Evolutionary conservation across 2,113 vertebrate genomes (phyloP).

Genomic region (Candoia aspera): DNA sequence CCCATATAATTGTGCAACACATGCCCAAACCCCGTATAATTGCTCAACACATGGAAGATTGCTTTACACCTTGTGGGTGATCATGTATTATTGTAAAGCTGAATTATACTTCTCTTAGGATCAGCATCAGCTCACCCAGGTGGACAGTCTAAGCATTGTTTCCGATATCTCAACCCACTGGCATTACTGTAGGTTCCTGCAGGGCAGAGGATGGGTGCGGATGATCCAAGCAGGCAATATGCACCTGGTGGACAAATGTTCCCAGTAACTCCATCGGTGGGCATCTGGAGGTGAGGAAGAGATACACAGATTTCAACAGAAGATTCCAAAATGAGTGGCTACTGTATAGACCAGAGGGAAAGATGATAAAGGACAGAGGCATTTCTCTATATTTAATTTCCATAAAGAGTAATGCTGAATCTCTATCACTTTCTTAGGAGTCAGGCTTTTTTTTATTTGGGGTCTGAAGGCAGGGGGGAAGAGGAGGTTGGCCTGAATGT

Average conservation of each 20-base stretch:
- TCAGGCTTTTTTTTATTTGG: not conserved
- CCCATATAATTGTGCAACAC: not conserved
- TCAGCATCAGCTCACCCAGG: conserved; percentile 75
- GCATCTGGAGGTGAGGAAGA: conserved; percentile 67
- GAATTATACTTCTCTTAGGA: fast-evolving
- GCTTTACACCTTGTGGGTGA: not conserved
- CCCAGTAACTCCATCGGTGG: conserved; percentile 78
- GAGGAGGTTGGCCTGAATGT: not conserved
- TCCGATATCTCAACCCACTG: conserved; percentile 71
- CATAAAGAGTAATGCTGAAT: not conserved
- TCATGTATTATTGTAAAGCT: not conserved
- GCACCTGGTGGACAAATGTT: conserved; percentile 81
- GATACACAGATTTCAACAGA: not conserved
- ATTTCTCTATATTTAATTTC: not conserved
- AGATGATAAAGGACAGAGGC: not conserved
- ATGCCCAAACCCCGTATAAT: not conserved
- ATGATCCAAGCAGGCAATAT: conserved; percentile 79
- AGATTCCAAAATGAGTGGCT: not conserved
- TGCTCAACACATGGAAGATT: not conserved
- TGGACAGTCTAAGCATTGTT: conserved; percentile 80
- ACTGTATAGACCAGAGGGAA: not conserved
- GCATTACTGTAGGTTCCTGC: conserved; percentile 82
- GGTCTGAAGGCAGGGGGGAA: not conserved
- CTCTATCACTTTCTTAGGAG: not conserved
- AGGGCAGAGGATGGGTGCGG: conserved; percentile 80